These are phyloP conservation scores for Tamandua tetradactyla DNA, from an alignment of 2,797 vertebrate species.

Conservation along the genomic window DNA sequence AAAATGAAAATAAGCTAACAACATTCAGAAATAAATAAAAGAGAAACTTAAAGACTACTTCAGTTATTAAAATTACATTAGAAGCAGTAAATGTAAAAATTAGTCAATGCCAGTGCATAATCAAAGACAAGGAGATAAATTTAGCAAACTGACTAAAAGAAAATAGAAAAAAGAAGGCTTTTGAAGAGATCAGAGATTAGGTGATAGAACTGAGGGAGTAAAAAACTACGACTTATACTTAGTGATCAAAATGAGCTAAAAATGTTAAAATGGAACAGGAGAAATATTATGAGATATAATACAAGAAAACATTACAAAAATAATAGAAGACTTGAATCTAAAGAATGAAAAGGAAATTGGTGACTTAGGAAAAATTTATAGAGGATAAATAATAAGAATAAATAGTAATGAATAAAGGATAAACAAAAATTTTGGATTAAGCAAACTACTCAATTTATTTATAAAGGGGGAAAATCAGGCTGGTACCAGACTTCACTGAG, in stretches of 20 bases:
- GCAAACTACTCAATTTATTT: not conserved
- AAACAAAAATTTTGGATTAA: not conserved
- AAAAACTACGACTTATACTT: not conserved
- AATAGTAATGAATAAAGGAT: not conserved
- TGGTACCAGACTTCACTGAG: not conserved
- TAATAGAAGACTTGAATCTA: not conserved
- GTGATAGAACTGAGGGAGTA: not conserved
- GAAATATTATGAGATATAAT: not conserved
- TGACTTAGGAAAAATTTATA: not conserved
- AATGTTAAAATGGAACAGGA: not conserved
- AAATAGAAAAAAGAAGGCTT: not conserved
- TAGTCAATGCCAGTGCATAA: not conserved
- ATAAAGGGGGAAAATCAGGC: not conserved
- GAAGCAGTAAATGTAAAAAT: not conserved
- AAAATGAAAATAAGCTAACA: not conserved
- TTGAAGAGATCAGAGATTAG: not conserved
- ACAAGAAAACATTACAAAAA: not conserved
- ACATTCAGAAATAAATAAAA: not conserved
- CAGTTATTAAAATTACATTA: not conserved
- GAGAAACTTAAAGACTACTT: not conserved
- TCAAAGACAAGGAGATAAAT: not conserved
- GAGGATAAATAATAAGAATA: not conserved
- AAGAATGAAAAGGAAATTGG: not conserved
- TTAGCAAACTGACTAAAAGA: not conserved
- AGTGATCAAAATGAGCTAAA: not conserved